Conservation (phyloP, 2,113 vertebrate genomes). For the Buteo buteo region DNA sequence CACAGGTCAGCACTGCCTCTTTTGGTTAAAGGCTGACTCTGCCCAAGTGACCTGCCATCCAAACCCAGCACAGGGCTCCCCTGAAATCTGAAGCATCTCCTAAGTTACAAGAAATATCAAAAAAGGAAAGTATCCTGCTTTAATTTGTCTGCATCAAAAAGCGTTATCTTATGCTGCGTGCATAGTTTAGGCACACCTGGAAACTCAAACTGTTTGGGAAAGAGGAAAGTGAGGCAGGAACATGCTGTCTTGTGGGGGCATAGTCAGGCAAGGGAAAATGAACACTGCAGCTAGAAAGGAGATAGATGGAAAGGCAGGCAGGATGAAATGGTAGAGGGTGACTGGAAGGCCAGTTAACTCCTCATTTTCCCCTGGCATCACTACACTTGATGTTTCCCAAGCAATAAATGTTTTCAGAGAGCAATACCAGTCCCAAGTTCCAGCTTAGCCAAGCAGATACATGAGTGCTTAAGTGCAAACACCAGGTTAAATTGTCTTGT, state of each 20-base stretch:
- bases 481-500: neutral
- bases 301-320: neutral
- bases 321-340: neutral
- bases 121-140: neutral
- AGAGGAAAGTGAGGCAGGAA: neutral
- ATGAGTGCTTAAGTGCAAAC: neutral
- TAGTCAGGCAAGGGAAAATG: neutral
- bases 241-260: no score
- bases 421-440: accelerated
- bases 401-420: neutral
- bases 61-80: neutral
- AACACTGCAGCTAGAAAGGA: neutral
- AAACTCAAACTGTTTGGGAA: neutral
- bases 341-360: neutral
- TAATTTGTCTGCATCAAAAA: neutral
- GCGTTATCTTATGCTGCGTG: neutral
- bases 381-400: neutral
- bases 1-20: neutral
- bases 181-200: neutral
- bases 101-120: neutral
- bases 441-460: neutral
- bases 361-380: neutral
- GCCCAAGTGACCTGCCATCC: neutral
- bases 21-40: neutral
- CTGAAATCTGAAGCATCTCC: neutral